Evolutionary conservation across 2,888 invertebrate genomes (phyloP), one percentile per base, ranked within the genome.

Genomic region (Pandemis heparana): DNA sequence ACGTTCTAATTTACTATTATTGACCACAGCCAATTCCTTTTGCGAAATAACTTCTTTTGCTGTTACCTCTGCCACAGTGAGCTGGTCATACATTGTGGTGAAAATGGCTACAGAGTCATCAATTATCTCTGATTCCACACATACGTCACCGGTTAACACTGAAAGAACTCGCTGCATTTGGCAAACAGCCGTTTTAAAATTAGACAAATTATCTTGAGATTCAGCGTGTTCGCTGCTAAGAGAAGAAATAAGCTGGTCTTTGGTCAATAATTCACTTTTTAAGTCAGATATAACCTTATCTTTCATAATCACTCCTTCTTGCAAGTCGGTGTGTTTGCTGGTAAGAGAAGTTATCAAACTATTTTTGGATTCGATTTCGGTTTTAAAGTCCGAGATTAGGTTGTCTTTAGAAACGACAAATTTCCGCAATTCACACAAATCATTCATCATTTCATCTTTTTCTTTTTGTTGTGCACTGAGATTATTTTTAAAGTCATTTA

Each of bases 41-140:
- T 88, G 79, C 61, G 78, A 74, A 2, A 87, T 66, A 46, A 83
- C 77, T 68, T 82, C 78, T 51, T 66, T 77, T 5, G 85, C 81
- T 65, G 81, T 79, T 14, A 60, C 75, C 77, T 90, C 85, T 76
- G 91, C 82, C n/a, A 61, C 74, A 75, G 77, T 78, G 59, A 92
- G 79, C 62, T 79, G 84, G 48, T 82, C 80, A 76, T 79, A 79
- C 63, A 91, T 75, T 7, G 76, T 72, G 18, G 79, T 82, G 64
- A 88, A 85, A 53, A 85, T 77, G 51, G 79, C 78, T 18, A 82
- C 81, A 76, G 86, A 82, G 78, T 83, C 83, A 16, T 86, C 85
- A 48, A 85, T 79, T 41, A 83, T 71, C 63, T 83, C 79, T 23
- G 87, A 87, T 43, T 87, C 78, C 76, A 85, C 84, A 75, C 79